Evolutionary conservation across 2,113 vertebrate genomes (phyloP).

Genomic region (Falcunculus frontatus): DNA sequence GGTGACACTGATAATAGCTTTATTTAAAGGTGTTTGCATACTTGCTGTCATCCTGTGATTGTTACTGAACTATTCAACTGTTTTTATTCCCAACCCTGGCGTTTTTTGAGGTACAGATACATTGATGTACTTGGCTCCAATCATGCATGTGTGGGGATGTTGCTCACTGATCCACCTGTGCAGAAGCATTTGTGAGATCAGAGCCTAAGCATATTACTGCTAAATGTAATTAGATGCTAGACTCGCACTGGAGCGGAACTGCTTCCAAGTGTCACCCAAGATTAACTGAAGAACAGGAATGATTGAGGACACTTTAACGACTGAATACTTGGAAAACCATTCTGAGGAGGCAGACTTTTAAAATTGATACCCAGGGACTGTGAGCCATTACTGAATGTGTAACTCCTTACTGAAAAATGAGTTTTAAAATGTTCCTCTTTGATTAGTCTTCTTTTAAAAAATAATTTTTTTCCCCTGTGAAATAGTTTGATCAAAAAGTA

Average conservation of each 20-base stretch:
- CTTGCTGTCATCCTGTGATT: neutral
- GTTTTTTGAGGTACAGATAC: neutral
- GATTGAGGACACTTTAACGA: neutral
- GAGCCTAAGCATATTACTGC: slow-evolving; percentile 35
- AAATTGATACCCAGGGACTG: neutral
- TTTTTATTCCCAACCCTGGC: neutral
- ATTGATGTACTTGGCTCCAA: neutral
- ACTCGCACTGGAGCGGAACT: neutral
- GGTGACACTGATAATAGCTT: neutral
- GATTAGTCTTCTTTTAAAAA: neutral
- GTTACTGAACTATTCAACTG: neutral
- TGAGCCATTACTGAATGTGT: neutral
- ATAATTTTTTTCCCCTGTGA: neutral
- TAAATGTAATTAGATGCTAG: slow-evolving; percentile 26
- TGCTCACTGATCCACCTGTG: neutral
- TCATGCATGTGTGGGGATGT: neutral
- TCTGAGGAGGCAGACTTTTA: neutral
- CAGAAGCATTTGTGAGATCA: neutral
- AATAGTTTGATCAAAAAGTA: neutral
- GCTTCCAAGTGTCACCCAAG: neutral
- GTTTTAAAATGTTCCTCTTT: neutral
- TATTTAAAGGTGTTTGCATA: neutral
- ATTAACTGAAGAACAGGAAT: neutral
- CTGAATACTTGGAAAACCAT: neutral
- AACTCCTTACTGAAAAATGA: neutral